These are phyloP conservation scores for Leucania comma DNA, from an alignment of 2,888 invertebrate species.

Conservation along the genomic window DNA sequence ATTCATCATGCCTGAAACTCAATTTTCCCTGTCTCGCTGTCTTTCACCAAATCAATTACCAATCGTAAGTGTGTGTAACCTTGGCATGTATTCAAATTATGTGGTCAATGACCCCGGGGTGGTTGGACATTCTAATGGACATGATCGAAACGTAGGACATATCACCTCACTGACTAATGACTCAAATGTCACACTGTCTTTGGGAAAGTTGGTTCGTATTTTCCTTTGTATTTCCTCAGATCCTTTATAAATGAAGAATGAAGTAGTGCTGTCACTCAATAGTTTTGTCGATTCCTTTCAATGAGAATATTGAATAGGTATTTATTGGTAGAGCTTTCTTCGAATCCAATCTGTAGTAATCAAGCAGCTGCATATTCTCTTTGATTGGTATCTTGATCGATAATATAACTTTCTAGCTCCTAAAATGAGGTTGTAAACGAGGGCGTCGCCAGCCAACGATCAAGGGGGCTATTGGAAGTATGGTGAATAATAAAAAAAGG, in stretches of 20 bases:
- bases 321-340: conserved; percentile 24
- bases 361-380: conserved; percentile 34
- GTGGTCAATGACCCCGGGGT: conserved; percentile 53
- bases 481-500: too few species aligned
- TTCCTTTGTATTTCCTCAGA: not conserved
- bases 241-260: conserved; percentile 11
- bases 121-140: conserved; percentile 18
- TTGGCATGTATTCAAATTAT: conserved; percentile 63
- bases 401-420: conserved; percentile 43
- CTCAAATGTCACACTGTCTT: conserved; percentile 41
- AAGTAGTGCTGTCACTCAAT: conserved; percentile 7
- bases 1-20: conserved; percentile 6
- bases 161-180: conserved; percentile 29
- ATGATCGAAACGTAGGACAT: conserved; percentile 22
- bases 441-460: too few species aligned
- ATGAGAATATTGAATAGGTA: not conserved
- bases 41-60: conserved; percentile 56
- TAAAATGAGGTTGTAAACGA: conserved; percentile 21
- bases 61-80: conserved; percentile 43
- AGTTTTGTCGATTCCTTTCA: not conserved
- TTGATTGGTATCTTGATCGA: conserved; percentile 48
- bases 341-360: conserved; percentile 46
- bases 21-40: conserved; percentile 28
- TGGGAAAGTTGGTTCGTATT: not conserved
- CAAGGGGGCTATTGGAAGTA: too few species aligned